Base-by-base conservation (phyloP, 2,888 invertebrate genomes). In the Pecten maximus region DNA sequence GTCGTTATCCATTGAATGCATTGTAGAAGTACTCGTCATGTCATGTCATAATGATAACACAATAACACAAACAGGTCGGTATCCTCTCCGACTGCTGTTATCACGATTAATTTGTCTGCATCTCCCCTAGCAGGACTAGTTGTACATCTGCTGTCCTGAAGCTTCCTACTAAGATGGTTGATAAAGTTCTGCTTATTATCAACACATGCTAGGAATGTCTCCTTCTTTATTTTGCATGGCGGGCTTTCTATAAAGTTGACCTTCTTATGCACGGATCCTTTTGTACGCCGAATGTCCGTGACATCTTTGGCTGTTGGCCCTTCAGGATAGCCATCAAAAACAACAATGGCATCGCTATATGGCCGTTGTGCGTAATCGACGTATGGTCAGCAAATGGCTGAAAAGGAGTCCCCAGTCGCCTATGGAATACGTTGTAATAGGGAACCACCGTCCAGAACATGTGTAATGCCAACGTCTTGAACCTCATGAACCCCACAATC, bases 141-240 rank as follows among this genome's bases (percentile, higher is more conserved):
- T 16, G 23, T 88, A 40, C 88, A 90, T 15, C 91, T 92, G 1
- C 44, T 40, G 15, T 74, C 89, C n/a, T n/a, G n/a, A n/a, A n/a
- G n/a, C n/a, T n/a, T n/a, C n/a, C n/a, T n/a, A n/a, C n/a, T n/a
- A n/a, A n/a, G n/a, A n/a, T n/a, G n/a, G n/a, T n/a, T n/a, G n/a
- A n/a, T n/a, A n/a, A n/a, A n/a, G n/a, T n/a, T n/a, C n/a, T 95
- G 94, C 88, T 94, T 94, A 92, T 94, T 94, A 60, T 87, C 89
- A 16, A 35, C 60, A 60, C 94, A 93, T 19, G 91, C 88, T 54
- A 93, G 89, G 87, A 95, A 94, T 0, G 89, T 10, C 50, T 93
- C 93, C 88, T 93, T 94, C 87, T 92, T 93, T 35, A 40, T 40
- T 48, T 87, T 74, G 16, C 86, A 74, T 10, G n/a, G n/a, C n/a